Percentiles rank a stretch among this genome's conserved stretches.
Evolutionary conservation across 2,888 invertebrate species (phyloP).

Genomic region (Pandemis corylana): DNA sequence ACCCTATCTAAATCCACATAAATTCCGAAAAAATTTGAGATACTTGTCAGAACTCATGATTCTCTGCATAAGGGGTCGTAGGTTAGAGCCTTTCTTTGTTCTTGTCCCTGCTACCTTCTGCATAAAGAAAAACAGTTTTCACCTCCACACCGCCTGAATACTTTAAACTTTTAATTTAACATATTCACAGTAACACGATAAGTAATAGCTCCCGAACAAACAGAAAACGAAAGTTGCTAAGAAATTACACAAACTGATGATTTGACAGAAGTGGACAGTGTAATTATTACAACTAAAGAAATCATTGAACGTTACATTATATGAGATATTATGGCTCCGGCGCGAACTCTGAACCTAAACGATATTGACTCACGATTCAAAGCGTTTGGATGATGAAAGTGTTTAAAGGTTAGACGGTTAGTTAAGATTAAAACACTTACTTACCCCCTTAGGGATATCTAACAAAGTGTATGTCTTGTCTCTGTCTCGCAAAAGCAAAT

Average conservation of each 20-base stretch:
- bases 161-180: constrained; percentile 21
- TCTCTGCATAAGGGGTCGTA: no score
- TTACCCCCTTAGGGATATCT: no score
- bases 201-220: constrained; percentile 28
- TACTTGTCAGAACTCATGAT: no score
- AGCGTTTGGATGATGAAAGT: not conserved
- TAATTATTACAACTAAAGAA: constrained; percentile 28
- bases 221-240: constrained; percentile 32
- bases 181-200: constrained; percentile 25
- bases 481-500: no score
- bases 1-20: no score
- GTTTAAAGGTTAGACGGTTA: not conserved
- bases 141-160: constrained; percentile 9
- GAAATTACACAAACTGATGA: constrained; percentile 25
- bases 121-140: constrained; percentile 17
- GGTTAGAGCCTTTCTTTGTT: no score
- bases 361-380: not conserved
- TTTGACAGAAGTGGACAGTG: constrained; percentile 24
- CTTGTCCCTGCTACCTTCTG: not conserved
- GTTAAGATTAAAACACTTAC: not conserved
- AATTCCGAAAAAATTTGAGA: no score
- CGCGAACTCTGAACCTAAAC: constrained; percentile 27
- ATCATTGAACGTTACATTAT: constrained; percentile 14
- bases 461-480: no score
- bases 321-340: not conserved